Conservation (phyloP, 2,797 vertebrate genomes). For the Halcyon leucocephala region DNA sequence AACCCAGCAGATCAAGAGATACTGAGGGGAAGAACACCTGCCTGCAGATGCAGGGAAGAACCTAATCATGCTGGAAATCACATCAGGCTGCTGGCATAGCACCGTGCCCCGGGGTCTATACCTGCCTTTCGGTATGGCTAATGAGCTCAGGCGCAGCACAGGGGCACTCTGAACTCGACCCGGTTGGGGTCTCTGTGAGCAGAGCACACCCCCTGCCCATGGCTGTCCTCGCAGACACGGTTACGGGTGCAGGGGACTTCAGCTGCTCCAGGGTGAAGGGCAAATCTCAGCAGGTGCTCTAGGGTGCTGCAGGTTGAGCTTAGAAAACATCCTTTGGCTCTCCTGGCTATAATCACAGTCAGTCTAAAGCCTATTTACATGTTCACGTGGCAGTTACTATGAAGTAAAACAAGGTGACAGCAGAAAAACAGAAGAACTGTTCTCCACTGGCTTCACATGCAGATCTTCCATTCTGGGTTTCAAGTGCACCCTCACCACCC, state of each 20-base stretch:
- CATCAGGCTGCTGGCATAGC: neutral
- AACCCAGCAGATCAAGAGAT: neutral
- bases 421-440: neutral
- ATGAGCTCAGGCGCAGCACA: neutral
- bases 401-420: neutral
- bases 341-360: neutral
- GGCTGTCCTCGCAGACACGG: neutral
- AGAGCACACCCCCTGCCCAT: neutral
- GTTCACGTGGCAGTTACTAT: neutral
- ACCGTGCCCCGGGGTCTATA: accelerated
- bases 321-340: neutral
- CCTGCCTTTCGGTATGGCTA: neutral
- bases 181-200: accelerated
- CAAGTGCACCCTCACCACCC: neutral
- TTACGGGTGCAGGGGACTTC: neutral
- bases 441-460: neutral
- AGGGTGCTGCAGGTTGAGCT: neutral
- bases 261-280: neutral
- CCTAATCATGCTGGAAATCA: neutral
- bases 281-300: neutral
- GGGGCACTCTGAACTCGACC: neutral
- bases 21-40: neutral
- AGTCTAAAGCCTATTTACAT: neutral
- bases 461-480: neutral
- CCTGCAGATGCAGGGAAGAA: neutral